Conservation (phyloP, 2,113 vertebrate genomes). For the Axis porcinus region DNA sequence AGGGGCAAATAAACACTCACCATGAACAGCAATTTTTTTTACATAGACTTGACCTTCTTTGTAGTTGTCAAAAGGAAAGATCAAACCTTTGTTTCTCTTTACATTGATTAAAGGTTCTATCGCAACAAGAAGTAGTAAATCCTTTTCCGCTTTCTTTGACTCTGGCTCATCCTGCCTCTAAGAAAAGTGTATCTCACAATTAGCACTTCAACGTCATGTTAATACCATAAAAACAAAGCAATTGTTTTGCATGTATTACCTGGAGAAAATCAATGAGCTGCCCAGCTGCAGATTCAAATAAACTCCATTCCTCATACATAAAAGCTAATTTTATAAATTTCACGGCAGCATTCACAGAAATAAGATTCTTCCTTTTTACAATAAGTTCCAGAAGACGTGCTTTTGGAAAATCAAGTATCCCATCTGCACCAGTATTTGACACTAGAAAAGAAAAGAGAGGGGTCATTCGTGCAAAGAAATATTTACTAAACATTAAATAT, state of each 20-base stretch:
- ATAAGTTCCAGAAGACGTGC: conserved; percentile 22
- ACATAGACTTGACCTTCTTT: conserved; percentile 49
- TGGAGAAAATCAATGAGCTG: conserved; percentile 83
- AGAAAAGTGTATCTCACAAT: conserved; percentile 3
- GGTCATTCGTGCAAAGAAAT: not conserved
- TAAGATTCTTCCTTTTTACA: conserved; percentile 74
- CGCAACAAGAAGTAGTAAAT: conserved; percentile 85
- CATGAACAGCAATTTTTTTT: conserved; percentile 44
- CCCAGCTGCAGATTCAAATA: conserved; percentile 82
- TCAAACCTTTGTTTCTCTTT: conserved; percentile 65
- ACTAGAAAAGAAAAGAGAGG: conserved; percentile 37
- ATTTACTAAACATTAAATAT: not conserved
- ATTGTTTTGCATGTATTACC: conserved; percentile 77
- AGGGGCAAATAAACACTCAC: conserved; percentile 64
- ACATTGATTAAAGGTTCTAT: conserved; percentile 81
- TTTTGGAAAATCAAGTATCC: conserved; percentile 55
- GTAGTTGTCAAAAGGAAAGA: conserved; percentile 39
- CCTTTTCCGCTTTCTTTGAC: conserved; percentile 85
- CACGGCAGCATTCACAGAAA: conserved; percentile 86
- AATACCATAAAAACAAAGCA: conserved; percentile 18
- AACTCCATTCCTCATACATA: conserved; percentile 87
- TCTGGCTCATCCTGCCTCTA: conserved; percentile 82
- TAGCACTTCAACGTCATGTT: not conserved
- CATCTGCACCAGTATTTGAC: not conserved
- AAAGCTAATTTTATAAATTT: conserved; percentile 91